A percentile compares a stretch with the other conserved stretches of the same genome.
Conservation (phyloP, 2,113 vertebrate species). For the Dasyurus viverrinus region DNA sequence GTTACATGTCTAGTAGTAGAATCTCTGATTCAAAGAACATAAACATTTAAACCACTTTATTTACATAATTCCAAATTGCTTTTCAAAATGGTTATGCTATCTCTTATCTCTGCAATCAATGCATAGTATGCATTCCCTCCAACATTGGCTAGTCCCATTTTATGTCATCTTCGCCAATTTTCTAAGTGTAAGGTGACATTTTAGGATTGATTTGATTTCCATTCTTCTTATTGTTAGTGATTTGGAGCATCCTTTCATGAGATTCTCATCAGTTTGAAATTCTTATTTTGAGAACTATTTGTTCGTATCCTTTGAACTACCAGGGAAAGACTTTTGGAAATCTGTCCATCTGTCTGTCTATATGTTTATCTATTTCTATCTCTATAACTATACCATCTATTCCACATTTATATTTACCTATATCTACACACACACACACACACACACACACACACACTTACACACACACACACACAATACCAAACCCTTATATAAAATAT, state of each 20-base stretch:
- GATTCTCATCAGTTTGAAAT: not conserved
- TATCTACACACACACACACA: not conserved
- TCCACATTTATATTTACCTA: not conserved
- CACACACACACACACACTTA: not conserved
- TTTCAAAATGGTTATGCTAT: not conserved
- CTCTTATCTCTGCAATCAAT: not conserved
- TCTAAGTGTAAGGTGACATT: not conserved
- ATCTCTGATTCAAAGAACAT: not conserved
- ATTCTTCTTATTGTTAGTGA: not conserved
- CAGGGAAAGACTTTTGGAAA: not conserved
- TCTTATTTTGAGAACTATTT: not conserved
- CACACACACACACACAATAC: not conserved
- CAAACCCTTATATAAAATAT: too few species aligned
- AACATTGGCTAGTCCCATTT: not conserved
- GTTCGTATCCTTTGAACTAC: not conserved
- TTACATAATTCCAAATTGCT: not conserved
- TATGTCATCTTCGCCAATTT: not conserved
- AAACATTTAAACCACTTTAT: not conserved
- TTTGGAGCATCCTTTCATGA: not conserved
- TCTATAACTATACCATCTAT: not conserved
- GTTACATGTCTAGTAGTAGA: not conserved
- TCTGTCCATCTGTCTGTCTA: not conserved
- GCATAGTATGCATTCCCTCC: not conserved
- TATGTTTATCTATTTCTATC: not conserved
- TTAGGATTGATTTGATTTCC: not conserved